phyloP scores from a whole-genome alignment of 1,140 invertebrate genomes.

The Drosophila lacertosa region DNA sequence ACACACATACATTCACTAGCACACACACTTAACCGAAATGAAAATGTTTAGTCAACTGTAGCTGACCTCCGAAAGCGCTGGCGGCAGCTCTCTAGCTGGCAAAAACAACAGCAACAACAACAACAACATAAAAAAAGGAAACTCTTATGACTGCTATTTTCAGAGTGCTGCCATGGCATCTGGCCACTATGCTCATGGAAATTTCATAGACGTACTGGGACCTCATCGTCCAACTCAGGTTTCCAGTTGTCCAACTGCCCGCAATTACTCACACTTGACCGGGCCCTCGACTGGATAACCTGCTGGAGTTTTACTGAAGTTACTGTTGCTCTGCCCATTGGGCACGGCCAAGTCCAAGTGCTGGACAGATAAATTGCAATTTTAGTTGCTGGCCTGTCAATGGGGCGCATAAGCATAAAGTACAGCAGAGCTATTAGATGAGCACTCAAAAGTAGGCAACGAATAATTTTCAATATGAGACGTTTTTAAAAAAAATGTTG shows the following conservation, averaged over 20 bases:
- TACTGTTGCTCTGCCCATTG: not conserved
- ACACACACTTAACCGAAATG: conserved; percentile 53
- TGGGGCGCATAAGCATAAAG: conserved; percentile 10
- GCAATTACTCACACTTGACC: conserved; percentile 79
- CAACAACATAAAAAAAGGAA: conserved; percentile 31
- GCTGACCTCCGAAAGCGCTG: conserved; percentile 54
- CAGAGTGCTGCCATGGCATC: conserved; percentile 41
- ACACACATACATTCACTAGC: conserved; percentile 3
- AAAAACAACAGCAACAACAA: conserved; percentile 32
- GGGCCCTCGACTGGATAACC: conserved; percentile 32
- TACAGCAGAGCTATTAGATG: not conserved
- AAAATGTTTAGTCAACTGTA: conserved; percentile 82
- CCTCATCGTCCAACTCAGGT: conserved; percentile 20
- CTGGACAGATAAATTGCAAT: conserved; percentile 32
- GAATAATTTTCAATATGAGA: not conserved
- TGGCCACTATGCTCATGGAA: conserved; percentile 37
- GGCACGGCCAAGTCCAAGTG: not conserved
- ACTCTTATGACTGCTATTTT: conserved; percentile 60
- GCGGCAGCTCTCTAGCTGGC: conserved; percentile 1
- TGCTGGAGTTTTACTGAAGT: not conserved
- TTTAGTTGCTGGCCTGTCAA: conserved; percentile 29
- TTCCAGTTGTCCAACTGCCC: conserved; percentile 62
- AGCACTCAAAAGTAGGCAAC: conserved; percentile 1
- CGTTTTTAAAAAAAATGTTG: too few species aligned
- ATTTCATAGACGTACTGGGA: conserved; percentile 28